These are phyloP conservation scores for Eira barbara DNA, from an alignment of 2,113 vertebrate genomes.

Conservation along the genomic window DNA sequence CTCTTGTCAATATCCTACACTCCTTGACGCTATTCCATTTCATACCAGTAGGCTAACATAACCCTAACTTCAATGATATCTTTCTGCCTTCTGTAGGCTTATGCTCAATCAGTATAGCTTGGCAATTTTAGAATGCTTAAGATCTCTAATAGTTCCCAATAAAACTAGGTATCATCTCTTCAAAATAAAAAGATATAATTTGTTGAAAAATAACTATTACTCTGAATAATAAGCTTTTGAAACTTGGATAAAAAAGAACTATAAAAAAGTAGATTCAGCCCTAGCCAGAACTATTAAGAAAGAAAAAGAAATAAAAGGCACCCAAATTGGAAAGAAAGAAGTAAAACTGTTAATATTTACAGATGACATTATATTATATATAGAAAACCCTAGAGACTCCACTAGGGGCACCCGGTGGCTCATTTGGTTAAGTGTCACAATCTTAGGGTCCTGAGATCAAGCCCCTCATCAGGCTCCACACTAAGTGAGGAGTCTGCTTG, in stretches of 20 bases:
- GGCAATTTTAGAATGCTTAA: neutral
- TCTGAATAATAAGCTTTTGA: neutral
- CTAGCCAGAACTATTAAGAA: neutral
- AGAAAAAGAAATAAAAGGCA: neutral
- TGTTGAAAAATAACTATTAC: neutral
- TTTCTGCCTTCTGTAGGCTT: neutral
- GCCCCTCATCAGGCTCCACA: neutral
- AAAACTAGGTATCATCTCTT: neutral
- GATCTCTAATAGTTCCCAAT: neutral
- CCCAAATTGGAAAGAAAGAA: neutral
- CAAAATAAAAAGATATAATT: neutral
- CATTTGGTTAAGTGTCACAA: neutral
- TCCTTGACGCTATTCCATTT: neutral
- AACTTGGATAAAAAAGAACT: neutral
- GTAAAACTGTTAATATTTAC: neutral
- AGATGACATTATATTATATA: neutral
- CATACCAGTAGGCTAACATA: neutral
- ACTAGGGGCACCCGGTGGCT: neutral
- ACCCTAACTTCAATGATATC: neutral
- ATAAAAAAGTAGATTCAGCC: neutral
- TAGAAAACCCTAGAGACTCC: neutral
- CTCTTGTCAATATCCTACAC: neutral
- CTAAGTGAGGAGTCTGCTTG: neutral
- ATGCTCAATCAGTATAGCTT: neutral
- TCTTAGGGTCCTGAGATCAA: neutral